Evolutionary conservation across 1,140 invertebrate genomes (phyloP).

Genomic region (Anoplophora glabripennis): DNA sequence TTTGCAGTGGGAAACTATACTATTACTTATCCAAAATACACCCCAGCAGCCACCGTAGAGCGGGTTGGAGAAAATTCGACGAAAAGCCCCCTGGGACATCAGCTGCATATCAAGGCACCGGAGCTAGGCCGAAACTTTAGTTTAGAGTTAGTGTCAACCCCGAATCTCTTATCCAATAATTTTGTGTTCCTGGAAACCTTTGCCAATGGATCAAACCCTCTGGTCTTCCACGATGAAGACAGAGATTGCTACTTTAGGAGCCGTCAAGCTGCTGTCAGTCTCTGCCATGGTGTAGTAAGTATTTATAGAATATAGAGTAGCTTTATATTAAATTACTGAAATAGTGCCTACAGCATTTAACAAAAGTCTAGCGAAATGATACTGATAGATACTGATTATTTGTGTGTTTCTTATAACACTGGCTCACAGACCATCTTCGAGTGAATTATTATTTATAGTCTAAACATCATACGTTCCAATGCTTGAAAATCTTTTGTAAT

Average conservation of each 20-base stretch:
- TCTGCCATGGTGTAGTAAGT: slow-evolving; percentile 45
- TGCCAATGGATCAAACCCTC: slow-evolving; percentile 35
- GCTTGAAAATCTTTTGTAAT: too few species aligned
- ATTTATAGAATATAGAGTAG: neutral
- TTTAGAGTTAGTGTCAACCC: slow-evolving; percentile 29
- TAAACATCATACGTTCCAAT: too few species aligned
- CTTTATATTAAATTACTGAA: neutral
- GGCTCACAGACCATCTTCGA: too few species aligned
- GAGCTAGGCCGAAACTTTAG: slow-evolving; percentile 31
- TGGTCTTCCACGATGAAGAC: slow-evolving; percentile 34
- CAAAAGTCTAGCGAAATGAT: neutral
- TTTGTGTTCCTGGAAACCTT: slow-evolving; percentile 41
- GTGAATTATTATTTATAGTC: too few species aligned
- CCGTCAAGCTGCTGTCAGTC: slow-evolving; percentile 37
- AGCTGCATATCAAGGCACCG: slow-evolving; percentile 29
- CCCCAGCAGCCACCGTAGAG: slow-evolving; percentile 2
- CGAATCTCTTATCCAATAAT: slow-evolving; percentile 33
- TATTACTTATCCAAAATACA: slow-evolving; percentile 27
- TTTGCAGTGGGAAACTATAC: slow-evolving; percentile 24
- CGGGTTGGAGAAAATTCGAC: neutral
- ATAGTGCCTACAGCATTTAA: too few species aligned
- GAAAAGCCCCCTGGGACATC: slow-evolving; percentile 10
- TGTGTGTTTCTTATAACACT: too few species aligned
- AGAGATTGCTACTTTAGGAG: slow-evolving; percentile 39
- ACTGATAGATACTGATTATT: too few species aligned